These are phyloP conservation scores for Cryptotermes secundus DNA, from an alignment of 1,140 invertebrate species.

Conservation along the genomic window DNA sequence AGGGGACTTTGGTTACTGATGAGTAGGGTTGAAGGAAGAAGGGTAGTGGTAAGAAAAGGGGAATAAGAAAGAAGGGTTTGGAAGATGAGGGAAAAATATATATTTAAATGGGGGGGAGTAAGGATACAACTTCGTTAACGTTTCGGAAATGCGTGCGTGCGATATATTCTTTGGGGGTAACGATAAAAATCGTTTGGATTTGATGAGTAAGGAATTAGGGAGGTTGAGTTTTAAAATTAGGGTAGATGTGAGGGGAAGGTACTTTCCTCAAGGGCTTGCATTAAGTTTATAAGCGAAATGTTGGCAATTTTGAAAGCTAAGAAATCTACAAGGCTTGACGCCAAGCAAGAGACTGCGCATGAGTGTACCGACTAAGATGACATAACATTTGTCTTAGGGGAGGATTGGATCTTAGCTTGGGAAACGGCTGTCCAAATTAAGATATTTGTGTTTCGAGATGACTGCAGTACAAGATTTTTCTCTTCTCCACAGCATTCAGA, in stretches of 20 bases:
- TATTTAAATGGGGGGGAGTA: background rate
- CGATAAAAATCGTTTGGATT: slow-evolving; percentile 3
- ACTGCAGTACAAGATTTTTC: no score
- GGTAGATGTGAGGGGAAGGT: background rate
- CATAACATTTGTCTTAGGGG: no score
- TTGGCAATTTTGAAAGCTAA: background rate
- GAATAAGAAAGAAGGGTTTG: slow-evolving; percentile 3
- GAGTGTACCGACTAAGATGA: no score
- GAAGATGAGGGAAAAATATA: background rate
- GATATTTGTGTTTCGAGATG: no score
- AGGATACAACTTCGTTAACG: no score
- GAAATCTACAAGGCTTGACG: background rate
- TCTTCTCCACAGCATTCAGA: no score
- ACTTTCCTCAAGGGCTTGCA: background rate
- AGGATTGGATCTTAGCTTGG: no score
- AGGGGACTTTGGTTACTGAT: background rate
- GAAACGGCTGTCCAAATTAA: no score
- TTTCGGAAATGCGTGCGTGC: background rate
- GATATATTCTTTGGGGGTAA: background rate
- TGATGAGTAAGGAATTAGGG: slow-evolving; percentile 16
- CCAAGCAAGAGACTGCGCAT: background rate
- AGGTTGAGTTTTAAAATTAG: slow-evolving; percentile 7
- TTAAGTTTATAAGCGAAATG: background rate
- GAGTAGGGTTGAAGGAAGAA: background rate
- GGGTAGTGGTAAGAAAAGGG: background rate